A percentile compares a stretch with the other conserved stretches of the same genome.
phyloP scores from a whole-genome alignment of 2,888 invertebrate species.

The Muscina levida region DNA sequence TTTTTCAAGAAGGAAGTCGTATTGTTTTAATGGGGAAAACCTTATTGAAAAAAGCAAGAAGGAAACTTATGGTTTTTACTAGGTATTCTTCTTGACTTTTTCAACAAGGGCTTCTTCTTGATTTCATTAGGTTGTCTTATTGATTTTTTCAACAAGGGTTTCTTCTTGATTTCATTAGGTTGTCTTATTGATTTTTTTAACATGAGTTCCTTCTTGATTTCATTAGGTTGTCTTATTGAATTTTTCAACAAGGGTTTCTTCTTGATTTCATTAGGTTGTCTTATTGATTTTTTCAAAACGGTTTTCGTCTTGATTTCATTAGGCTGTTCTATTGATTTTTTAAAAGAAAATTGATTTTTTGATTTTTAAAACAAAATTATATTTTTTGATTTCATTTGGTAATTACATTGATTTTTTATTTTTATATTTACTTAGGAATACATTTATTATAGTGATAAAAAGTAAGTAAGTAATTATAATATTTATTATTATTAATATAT shows the following conservation, averaged over 20 bases:
- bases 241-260: neutral
- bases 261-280: conserved; percentile 1
- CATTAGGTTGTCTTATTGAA: neutral
- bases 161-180: conserved; percentile 6
- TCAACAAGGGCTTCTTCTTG: neutral
- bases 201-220: neutral
- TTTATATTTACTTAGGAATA: too few species aligned
- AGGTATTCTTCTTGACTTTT: conserved; percentile 14
- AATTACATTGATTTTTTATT: too few species aligned
- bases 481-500: neutral
- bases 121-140: neutral
- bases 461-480: too few species aligned
- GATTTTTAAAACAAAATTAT: too few species aligned
- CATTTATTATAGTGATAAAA: too few species aligned
- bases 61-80: conserved; percentile 18
- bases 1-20: conserved; percentile 29
- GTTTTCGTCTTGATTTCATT: too few species aligned
- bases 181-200: conserved; percentile 8
- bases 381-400: too few species aligned
- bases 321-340: neutral
- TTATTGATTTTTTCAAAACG: too few species aligned
- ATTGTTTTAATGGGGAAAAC: conserved; percentile 1
- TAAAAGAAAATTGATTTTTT: neutral
- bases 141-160: conserved; percentile 5
- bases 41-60: too few species aligned